Evolutionary conservation across 2,888 invertebrate genomes (phyloP).

Genomic region (Dichetophora obliterata): DNA sequence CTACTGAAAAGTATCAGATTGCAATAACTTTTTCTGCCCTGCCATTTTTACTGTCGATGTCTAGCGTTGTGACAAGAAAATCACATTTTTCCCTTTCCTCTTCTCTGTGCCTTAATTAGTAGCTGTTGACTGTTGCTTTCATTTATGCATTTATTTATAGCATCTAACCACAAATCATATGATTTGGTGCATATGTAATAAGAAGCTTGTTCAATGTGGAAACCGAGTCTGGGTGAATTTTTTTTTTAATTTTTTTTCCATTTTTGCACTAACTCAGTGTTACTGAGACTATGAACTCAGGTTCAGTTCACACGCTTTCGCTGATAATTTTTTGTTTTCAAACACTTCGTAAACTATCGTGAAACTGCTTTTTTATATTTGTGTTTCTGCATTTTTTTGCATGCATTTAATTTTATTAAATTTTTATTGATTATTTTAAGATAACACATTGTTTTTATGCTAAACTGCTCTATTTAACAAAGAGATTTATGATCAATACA

Average conservation of each 20-base stretch:
- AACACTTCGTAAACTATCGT: not conserved
- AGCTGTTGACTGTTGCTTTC: conserved; percentile 17
- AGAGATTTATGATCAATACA: too few relatives aligned
- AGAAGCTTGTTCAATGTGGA: conserved; percentile 10
- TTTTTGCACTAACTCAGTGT: not conserved
- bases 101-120: conserved; percentile 32
- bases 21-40: conserved; percentile 29
- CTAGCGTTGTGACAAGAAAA: conserved; percentile 10
- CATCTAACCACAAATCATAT: conserved; percentile 31
- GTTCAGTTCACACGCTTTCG: conserved; percentile 70
- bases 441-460: too few relatives aligned
- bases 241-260: too few relatives aligned
- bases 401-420: not conserved
- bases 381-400: not conserved
- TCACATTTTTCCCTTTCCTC: not conserved
- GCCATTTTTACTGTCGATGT: conserved; percentile 30
- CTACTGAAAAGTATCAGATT: conserved; percentile 20
- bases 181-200: conserved; percentile 31
- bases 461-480: too few relatives aligned
- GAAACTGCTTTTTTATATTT: not conserved
- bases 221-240: not conserved
- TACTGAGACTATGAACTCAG: conserved; percentile 51
- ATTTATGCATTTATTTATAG: conserved; percentile 18
- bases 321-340: conserved; percentile 50
- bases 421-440: too few relatives aligned